Base-by-base conservation (phyloP, 2,113 vertebrate genomes). In the Serilophus lunatus region DNA sequence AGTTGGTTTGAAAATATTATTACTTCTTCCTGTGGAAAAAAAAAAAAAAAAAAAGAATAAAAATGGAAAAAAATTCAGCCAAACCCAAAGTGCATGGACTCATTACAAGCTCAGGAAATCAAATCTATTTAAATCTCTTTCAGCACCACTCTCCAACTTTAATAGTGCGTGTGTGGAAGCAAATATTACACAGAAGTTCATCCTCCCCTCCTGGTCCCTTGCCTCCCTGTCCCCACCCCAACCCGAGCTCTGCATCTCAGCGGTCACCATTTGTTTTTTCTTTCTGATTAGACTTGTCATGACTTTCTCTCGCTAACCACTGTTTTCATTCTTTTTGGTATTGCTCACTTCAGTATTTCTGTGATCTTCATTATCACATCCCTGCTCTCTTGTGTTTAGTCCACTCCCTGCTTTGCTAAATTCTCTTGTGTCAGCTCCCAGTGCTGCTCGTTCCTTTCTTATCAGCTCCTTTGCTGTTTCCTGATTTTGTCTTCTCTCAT, bases 51-150 rank as follows among this genome's bases (percentile, higher is more conserved):
- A 63, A 85, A 71, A 7, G 35, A 81, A 84, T 10, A 82, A 92
- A 88, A 92, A 93, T 47, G 85, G 84, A 88, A 96, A 92, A 92
- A 92, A 77, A 92, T 6, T 68, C 76, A 95, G 92, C 94, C 88
- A 97, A 96, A 95, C 71, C 95, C 92, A 92, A 94, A 96, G 82
- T 76, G 93, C 83, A 92, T 64, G 64, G 88, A 92, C 90, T 95
- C 92, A 93, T 93, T 96, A 95, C 93, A 94, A 93, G 76, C 40
- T 92, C 93, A 95, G 86, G 93, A 96, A 96, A 96, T 96, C 76
- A 93, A 86, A 74, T 95, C 80, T 88, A 90, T 96, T 96, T 95
- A 94, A 95, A 57, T 88, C 90, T 69, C 56, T 96, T 94, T 93
- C 88, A 93, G 88, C 76, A 94, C 86, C 76, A 68, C 92, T 95